Evolutionary conservation across 2,888 invertebrate genomes (phyloP).

Genomic region (Lottia gigantea): DNA sequence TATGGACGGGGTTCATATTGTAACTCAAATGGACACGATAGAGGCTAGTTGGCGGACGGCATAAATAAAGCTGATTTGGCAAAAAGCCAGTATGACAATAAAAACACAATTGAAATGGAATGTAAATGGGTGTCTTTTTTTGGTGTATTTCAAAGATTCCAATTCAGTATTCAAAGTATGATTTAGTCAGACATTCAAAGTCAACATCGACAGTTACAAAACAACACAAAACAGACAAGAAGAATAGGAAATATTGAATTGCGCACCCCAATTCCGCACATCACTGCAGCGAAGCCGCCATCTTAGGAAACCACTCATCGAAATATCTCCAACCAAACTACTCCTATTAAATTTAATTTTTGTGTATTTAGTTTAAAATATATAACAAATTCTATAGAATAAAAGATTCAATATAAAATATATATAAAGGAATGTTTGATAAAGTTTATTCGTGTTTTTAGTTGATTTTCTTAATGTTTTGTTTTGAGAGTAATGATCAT

Average conservation of each 20-base stretch:
- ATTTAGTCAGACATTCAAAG: not conserved
- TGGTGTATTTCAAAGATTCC: not conserved
- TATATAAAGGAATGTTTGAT: no score
- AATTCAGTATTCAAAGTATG: no score
- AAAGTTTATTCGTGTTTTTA: no score
- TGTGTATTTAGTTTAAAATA: no score
- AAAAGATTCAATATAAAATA: no score
- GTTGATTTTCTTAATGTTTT: not conserved
- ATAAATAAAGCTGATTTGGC: not conserved
- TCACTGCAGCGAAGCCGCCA: slow-evolving; percentile 65
- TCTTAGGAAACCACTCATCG: slow-evolving; percentile 40
- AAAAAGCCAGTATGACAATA: not conserved
- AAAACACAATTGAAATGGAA: slow-evolving; percentile 5
- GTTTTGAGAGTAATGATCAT: slow-evolving; percentile 16
- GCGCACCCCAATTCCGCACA: slow-evolving; percentile 61
- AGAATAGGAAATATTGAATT: not conserved
- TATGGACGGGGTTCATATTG: no score
- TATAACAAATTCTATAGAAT: no score
- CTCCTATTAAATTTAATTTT: no score
- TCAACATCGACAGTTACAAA: not conserved
- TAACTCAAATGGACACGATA: no score
- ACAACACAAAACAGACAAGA: not conserved
- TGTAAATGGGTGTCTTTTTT: slow-evolving; percentile 16
- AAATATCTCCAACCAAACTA: slow-evolving; percentile 13
- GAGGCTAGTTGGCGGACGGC: no score